Base-by-base conservation (phyloP, 2,113 vertebrate genomes). In the Seriola rivoliana region DNA sequence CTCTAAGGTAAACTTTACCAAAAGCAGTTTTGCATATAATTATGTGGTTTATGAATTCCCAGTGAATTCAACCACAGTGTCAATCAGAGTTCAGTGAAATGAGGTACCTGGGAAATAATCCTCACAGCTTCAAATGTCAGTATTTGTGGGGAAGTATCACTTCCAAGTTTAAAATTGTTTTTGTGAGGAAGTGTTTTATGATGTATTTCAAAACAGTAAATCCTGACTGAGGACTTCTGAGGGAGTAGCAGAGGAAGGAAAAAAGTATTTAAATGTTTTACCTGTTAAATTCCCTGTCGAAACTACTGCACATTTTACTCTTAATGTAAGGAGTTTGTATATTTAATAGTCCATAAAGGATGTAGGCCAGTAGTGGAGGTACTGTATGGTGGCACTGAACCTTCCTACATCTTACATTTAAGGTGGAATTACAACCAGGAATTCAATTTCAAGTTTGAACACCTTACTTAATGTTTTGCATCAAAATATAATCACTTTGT, bases 361-460 rank as follows among this genome's bases (percentile, higher is more conserved):
- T 8, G 5, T 7, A 23, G n/a, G 63, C 40, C 50, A 52, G 19
- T 52, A 52, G 17, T 19, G 48, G 48, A 29, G n/a, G 32, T 32
- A 29, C 46, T 52, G 21, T 21, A n/a, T 64, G 21, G 21, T 46
- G 34, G 23, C 57, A 58, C 7, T 32, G 48, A 40, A 40, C 40
- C 40, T 40, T 40, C 17, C 13, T 25, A 36, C 44, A 40, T 6
- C 57, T 63, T 52, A 52, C 2, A n/a, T 69, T 69, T 59, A 52
- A 64, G 14, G 55, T 85, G 32, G 48, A 62, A 63, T 36, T 19
- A 8, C 8, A 42, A 4, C 8, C 11, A 52, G 32, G 50, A 72
- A 69, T 69, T 65, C 42, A 25, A 89, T 87, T 72, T 86, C 62
- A 65, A 42, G 52, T 38, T 40, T 57, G 25, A 76, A n/a, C 23